Evolutionary conservation across 2,888 invertebrate genomes (phyloP), one percentile per base, ranked within the genome.

Genomic region (Chrysina gloriosa): DNA sequence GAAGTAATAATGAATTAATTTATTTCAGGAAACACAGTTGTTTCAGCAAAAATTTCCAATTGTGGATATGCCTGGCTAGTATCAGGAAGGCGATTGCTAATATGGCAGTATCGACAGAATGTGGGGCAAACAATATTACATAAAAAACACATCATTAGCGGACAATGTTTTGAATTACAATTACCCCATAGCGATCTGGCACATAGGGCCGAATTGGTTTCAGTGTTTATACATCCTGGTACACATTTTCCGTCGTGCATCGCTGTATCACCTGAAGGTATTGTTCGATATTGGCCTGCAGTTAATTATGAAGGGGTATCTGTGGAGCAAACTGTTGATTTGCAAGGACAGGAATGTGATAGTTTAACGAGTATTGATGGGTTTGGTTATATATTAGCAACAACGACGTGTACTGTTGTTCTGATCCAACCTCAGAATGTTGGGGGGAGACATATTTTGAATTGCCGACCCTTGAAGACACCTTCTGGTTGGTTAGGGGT

Each of bases 221-320:
- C 90, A 23, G 89, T 95, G 0, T 93, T 92, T 79, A 85, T 87
- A 9, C 84, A 84, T 1, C 83, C 84, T 47, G 86, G 85, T 0
- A 87, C 87, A 70, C 87, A 87, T 80, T 88, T 77, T 14, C 94
- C 95, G 5, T 91, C 94, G 0, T 95, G 95, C 77, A 89, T 97
- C 74, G 96, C 96, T 11, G 95, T 96, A 0, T 96, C 97, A 0
- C 96, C 97, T 0, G 97, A 97, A 79, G 97, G 97, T 31, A 89
- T 65, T n/a, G 50, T 70, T 5, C 16, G 47, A 0, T 97, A 92
- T 83, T 98, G 97, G 97, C 89, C 94, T 0, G 94, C 92, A 2
- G 90, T 97, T 34, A 92, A 93, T 0, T 94, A 96, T 75, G 96
- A 96, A 79, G 92, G 92, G 0, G 90, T 92, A 0, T 95, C 92